A percentile compares a stretch with the other conserved stretches of the same genome.
Evolutionary conservation across 2,888 invertebrate species (phyloP).

Genomic region (Callosobruchus maculatus): DNA sequence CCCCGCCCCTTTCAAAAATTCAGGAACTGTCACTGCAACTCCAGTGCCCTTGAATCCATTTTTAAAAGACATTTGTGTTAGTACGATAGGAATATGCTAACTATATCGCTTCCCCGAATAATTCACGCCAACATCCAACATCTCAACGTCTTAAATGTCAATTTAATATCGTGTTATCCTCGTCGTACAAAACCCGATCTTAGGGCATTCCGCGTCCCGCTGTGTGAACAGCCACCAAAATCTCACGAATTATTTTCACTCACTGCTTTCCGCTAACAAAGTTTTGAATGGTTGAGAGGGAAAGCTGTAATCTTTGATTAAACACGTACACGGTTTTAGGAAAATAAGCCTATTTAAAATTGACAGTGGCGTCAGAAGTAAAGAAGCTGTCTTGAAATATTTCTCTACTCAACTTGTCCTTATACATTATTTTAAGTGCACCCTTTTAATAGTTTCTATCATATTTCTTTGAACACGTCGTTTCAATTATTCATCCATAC

Average conservation of each 20-base stretch:
- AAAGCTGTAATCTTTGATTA: conserved; percentile 25
- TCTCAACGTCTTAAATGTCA: not conserved
- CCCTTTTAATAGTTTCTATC: too few species aligned
- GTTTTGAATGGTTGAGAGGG: not conserved
- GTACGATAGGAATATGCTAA: too few species aligned
- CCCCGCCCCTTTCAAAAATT: too few species aligned
- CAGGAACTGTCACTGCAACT: too few species aligned
- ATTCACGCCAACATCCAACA: not conserved
- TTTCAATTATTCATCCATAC: too few species aligned
- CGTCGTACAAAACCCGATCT: not conserved
- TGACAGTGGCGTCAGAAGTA: not conserved
- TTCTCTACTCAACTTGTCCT: too few species aligned
- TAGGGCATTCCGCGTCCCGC: not conserved
- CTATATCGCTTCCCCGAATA: too few species aligned
- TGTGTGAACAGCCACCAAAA: not conserved
- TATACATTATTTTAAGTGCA: too few species aligned
- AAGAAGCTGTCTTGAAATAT: not conserved
- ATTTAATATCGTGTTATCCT: not conserved
- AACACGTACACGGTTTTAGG: conserved; percentile 2
- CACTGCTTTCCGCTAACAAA: not conserved
- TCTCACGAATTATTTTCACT: not conserved
- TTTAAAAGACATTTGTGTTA: too few species aligned
- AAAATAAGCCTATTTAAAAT: not conserved
- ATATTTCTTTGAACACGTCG: too few species aligned
- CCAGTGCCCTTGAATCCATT: too few species aligned